Percentiles rank a stretch among this genome's conserved stretches.
Conservation (phyloP, 2,113 vertebrate species). For the Calidris pugnax region DNA sequence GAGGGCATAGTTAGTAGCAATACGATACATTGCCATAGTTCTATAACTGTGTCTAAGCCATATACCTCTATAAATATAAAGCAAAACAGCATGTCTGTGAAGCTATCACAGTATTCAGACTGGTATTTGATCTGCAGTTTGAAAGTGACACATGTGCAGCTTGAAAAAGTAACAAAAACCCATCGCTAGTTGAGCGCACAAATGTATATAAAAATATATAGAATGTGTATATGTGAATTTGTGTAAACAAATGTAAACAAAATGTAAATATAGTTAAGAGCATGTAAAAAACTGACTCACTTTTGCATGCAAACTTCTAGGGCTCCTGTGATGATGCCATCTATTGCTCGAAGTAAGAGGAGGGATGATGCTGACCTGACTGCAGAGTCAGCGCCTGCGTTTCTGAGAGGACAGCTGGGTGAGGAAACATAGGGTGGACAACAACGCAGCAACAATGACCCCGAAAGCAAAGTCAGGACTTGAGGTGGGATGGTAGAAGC, state of each 20-base stretch:
- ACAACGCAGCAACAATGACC: rapidly evolving
- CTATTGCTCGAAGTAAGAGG: neutral
- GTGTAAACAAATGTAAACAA: neutral
- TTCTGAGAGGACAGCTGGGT: neutral
- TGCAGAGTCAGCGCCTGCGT: neutral
- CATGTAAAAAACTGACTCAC: neutral
- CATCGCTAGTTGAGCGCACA: neutral
- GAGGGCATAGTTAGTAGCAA: neutral
- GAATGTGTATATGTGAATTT: neutral
- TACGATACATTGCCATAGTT: neutral
- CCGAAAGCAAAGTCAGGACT: neutral
- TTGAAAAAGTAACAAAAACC: neutral
- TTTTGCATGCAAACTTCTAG: neutral
- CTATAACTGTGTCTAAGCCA: neutral
- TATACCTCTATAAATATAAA: neutral
- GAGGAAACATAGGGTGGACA: neutral
- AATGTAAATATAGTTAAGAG: neutral
- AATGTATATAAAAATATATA: neutral
- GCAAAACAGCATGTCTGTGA: neutral
- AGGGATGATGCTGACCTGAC: neutral
- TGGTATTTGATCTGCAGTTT: neutral
- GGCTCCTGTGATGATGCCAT: neutral
- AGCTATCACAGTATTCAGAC: neutral
- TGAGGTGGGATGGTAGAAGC: neutral
- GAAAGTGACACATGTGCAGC: neutral